A percentile compares a stretch with the other conserved stretches of the same genome.
Evolutionary conservation across 2,888 invertebrate genomes (phyloP).

Genomic region (Stegana nigrithorax): DNA sequence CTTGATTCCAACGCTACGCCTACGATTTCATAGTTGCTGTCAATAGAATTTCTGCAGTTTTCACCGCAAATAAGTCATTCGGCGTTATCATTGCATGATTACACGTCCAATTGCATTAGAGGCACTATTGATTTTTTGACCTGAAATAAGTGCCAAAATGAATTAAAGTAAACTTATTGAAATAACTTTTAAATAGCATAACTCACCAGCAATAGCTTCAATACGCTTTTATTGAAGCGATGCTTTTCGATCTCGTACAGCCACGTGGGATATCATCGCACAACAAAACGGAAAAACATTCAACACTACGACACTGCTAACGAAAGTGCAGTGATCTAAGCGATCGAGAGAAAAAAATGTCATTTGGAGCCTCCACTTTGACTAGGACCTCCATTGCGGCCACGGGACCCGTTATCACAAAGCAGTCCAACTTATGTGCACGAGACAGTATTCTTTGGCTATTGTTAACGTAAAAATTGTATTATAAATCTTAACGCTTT

Average conservation of each 20-base stretch:
- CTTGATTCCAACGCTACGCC: no score
- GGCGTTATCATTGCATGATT: no score
- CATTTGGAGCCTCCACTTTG: slow-evolving; percentile 86
- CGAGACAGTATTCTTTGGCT: no score
- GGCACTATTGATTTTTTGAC: no score
- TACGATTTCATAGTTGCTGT: no score
- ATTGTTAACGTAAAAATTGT: no score
- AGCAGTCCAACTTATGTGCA: slow-evolving; percentile 87
- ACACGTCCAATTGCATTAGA: no score
- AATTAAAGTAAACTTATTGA: not conserved
- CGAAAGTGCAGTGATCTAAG: no score
- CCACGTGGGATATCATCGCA: slow-evolving; percentile 90
- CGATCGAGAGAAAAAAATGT: slow-evolving; percentile 82
- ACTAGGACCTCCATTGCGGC: slow-evolving; percentile 85
- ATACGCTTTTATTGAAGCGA: slow-evolving; percentile 80
- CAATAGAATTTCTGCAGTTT: no score
- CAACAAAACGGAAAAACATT: slow-evolving; percentile 84
- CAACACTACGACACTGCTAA: slow-evolving; percentile 72
- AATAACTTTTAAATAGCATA: not conserved
- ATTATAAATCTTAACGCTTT: no score
- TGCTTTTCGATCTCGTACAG: slow-evolving; percentile 84
- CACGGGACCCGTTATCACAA: slow-evolving; percentile 81
- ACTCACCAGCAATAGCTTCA: slow-evolving; percentile 81
- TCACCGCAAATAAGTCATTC: no score
- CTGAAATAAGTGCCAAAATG: no score